Evolutionary conservation across 2,888 invertebrate species (phyloP).

Genomic region (Phania funesta): DNA sequence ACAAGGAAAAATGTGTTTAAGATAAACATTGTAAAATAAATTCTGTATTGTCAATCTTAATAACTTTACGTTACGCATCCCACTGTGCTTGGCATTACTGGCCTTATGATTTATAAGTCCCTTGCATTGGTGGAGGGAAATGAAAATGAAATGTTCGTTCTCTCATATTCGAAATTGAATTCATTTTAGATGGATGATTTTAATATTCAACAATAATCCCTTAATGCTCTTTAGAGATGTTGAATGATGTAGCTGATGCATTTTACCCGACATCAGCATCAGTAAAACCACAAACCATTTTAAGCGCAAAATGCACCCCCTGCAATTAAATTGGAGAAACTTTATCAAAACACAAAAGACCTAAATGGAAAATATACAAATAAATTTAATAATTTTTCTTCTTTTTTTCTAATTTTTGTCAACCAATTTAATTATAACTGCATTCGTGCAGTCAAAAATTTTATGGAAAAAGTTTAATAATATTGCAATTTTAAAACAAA

Average conservation of each 20-base stretch:
- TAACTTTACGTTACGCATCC: no score
- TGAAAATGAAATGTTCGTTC: neutral
- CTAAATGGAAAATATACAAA: neutral
- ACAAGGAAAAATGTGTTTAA: no score
- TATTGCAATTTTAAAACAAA: no score
- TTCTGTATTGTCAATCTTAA: neutral
- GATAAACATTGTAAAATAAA: neutral
- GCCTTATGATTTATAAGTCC: neutral
- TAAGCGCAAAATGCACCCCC: neutral
- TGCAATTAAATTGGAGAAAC: neutral
- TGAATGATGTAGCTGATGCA: neutral
- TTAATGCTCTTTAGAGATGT: conserved; percentile 34
- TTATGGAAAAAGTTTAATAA: no score
- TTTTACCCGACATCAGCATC: neutral
- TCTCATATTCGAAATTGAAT: neutral
- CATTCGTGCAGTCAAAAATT: no score
- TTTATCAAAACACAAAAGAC: neutral
- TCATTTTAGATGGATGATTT: conserved; percentile 22
- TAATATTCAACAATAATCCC: conserved; percentile 38
- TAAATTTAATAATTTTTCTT: no score
- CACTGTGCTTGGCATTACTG: neutral
- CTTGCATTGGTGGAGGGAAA: neutral
- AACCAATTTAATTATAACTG: no score
- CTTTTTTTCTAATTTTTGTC: no score
- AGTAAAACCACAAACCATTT: conserved; percentile 27